Evolutionary conservation across 2,888 invertebrate species (phyloP), one percentile per base, ranked within the genome.

Genomic region (Nymphalis c-album): DNA sequence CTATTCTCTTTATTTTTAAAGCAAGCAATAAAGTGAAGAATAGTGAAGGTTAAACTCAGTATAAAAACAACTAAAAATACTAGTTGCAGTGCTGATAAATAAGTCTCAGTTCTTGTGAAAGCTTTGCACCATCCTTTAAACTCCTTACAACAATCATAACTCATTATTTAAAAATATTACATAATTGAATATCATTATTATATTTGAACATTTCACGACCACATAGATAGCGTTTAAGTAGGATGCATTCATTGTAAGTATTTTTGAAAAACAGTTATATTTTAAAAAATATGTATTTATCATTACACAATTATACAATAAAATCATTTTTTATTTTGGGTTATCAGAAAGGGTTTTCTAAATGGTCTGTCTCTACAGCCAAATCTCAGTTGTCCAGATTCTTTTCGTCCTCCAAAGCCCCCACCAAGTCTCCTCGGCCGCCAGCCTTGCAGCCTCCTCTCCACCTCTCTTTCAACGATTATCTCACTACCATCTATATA

Each of bases 321-420:
- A 40, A 2, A 40, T 40, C 13, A 40, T 40, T 40, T 51, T 51
- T 20, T 6, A 64, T 63, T 71, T n/a, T 63, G 47, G 2, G 20
- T 26, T 6, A 72, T n/a, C 46, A 73, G 17, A 40, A 88, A 94
- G 2, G 96, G 96, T 82, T 93, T 94, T 75, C 91, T 94, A 80
- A 96, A 97, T 0, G 96, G 97, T 76, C 96, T 90, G 64, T 95
- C 95, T 75, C 94, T 93, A 58, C 98, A 96, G 1, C 98, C 98
- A 90, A 98, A 98, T 69, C 98, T 86, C 53, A 98, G 89, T 81
- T 98, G 98, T 0, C 98, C 98, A 0, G 97, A 96, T 84, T 97
- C 96, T 78, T 96, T 97, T 73, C 93, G 94, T 0, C 98, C 98
- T 5, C 97, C 97, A 80, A 97, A 96, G 17, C 98, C 98, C 18